These are phyloP conservation scores for Spatulosminthurus flaviceps DNA, from an alignment of 2,888 invertebrate genomes.

Conservation along the genomic window DNA sequence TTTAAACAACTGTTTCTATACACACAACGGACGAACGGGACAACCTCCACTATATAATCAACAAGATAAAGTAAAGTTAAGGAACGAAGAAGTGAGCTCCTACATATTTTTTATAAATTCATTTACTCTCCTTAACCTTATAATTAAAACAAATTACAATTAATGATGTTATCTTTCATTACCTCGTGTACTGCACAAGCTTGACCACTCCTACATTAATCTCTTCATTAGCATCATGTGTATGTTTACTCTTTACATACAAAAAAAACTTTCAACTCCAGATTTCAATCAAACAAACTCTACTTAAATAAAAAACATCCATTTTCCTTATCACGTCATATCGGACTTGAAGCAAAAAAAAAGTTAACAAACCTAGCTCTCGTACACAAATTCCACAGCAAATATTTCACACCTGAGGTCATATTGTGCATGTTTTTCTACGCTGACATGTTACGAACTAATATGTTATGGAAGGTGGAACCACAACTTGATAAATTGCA, in stretches of 20 bases:
- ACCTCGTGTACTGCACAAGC: not conserved
- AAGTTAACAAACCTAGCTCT: not conserved
- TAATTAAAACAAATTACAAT: slow-evolving; percentile 40
- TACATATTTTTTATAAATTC: slow-evolving; percentile 10
- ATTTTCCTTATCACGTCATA: slow-evolving; percentile 26
- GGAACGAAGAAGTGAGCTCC: too few relatives aligned
- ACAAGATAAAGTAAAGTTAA: too few relatives aligned
- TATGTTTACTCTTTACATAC: not conserved
- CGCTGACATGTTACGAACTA: too few relatives aligned
- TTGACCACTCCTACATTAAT: slow-evolving; percentile 21
- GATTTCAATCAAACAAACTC: slow-evolving; percentile 28
- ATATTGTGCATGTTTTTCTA: not conserved
- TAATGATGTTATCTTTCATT: slow-evolving; percentile 21
- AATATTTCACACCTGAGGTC: not conserved
- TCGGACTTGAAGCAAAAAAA: not conserved
- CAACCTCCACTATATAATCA: too few relatives aligned
- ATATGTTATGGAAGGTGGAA: too few relatives aligned
- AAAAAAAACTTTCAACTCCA: slow-evolving; percentile 12
- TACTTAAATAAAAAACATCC: slow-evolving; percentile 27
- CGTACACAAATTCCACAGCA: not conserved
- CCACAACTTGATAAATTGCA: too few relatives aligned
- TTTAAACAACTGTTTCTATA: too few relatives aligned
- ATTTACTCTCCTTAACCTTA: not conserved
- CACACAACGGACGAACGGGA: too few relatives aligned
- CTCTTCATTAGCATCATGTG: slow-evolving; percentile 5